A percentile compares a stretch with the other conserved stretches of the same genome.
These are phyloP conservation scores for Octodonta nipae DNA, from an alignment of 2,888 invertebrate genomes.

Conservation along the genomic window DNA sequence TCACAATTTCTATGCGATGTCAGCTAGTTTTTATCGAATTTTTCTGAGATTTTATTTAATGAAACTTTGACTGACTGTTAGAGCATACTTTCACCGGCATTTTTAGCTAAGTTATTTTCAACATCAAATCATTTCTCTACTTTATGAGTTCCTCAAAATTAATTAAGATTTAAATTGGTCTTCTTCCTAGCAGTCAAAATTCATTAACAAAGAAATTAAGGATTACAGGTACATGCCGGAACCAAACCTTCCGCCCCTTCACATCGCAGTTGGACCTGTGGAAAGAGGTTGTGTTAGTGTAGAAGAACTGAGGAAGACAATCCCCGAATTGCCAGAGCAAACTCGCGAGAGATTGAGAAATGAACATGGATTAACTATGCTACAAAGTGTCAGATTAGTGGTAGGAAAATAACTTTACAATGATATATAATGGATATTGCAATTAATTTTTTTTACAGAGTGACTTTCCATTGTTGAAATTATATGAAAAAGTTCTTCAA, in stretches of 20 bases:
- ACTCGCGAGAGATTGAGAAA: slow-evolving; percentile 49
- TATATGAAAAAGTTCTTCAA: slow-evolving; percentile 45
- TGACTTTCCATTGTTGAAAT: slow-evolving; percentile 42
- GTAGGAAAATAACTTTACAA: slow-evolving; percentile 31
- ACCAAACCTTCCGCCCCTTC: slow-evolving; percentile 86
- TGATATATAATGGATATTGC: neutral
- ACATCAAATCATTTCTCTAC: no score
- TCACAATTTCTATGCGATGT: no score
- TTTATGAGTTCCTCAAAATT: no score
- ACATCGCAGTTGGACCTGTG: slow-evolving; percentile 43
- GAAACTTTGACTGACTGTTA: no score
- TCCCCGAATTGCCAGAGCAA: slow-evolving; percentile 68
- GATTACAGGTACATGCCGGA: slow-evolving; percentile 96
- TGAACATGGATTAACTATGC: slow-evolving; percentile 45
- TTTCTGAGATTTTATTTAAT: no score
- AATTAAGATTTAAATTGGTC: no score
- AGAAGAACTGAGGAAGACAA: slow-evolving; percentile 41
- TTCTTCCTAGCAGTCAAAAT: no score
- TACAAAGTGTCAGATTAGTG: slow-evolving; percentile 56
- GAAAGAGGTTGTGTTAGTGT: slow-evolving; percentile 42
- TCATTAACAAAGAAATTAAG: slow-evolving; percentile 23
- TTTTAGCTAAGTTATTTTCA: neutral
- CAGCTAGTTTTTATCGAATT: no score
- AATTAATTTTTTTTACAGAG: slow-evolving; percentile 43
- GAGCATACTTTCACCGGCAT: no score